Evolutionary conservation across 2,113 vertebrate species (phyloP).

Genomic region (Chloebia gouldiae): DNA sequence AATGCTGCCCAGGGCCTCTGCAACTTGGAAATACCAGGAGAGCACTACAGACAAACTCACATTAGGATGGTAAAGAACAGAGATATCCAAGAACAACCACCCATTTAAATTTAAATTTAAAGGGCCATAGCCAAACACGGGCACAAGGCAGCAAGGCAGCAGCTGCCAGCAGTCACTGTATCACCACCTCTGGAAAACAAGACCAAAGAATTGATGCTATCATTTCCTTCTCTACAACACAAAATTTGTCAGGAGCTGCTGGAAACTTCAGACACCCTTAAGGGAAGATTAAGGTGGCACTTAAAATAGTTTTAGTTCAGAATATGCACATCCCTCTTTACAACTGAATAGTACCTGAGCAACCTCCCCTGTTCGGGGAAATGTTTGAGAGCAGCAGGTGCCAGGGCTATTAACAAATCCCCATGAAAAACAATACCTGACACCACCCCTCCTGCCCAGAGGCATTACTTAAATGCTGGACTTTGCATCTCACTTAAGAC

Average conservation of each 20-base stretch:
- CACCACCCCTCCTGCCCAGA: background rate
- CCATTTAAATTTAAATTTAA: background rate
- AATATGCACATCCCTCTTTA: slow-evolving; percentile 33
- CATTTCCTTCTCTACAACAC: background rate
- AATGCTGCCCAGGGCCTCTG: background rate
- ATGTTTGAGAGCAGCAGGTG: background rate
- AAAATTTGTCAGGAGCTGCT: background rate
- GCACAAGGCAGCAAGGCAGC: background rate
- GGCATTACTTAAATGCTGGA: background rate
- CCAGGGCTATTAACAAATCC: slow-evolving; percentile 21
- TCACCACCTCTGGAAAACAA: background rate
- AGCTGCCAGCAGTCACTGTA: background rate
- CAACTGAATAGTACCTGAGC: slow-evolving; percentile 26
- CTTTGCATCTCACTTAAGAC: background rate
- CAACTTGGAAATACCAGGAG: background rate
- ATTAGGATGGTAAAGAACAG: background rate
- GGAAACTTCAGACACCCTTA: background rate
- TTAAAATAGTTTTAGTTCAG: background rate
- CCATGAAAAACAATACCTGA: slow-evolving; percentile 33
- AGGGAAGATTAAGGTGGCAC: background rate
- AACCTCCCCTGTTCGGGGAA: background rate
- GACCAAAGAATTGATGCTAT: background rate
- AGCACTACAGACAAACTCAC: background rate
- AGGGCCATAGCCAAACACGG: background rate
- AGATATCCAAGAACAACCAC: background rate